These are phyloP conservation scores for Mesodorylaimus sp. DNA, from an alignment of 2,888 invertebrate species.

Conservation along the genomic window DNA sequence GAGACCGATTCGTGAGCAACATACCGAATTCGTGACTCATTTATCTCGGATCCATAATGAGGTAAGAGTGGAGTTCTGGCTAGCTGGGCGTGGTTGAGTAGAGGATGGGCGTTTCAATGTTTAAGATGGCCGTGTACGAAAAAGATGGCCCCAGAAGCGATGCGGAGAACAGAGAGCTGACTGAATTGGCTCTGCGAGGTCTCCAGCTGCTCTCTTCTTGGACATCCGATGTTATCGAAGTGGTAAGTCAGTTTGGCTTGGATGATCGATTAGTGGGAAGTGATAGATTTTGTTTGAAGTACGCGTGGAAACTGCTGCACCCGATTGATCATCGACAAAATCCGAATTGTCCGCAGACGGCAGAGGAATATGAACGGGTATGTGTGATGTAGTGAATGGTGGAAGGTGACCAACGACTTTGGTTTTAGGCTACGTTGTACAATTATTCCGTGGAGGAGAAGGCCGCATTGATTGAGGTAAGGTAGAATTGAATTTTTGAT, in stretches of 20 bases:
- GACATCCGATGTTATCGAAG: constrained; percentile 86
- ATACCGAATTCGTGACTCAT: constrained; percentile 88
- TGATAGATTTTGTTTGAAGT: constrained; percentile 31
- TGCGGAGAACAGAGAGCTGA: constrained; percentile 69
- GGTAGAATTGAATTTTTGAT: background rate
- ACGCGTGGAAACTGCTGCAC: constrained; percentile 92
- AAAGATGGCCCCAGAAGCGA: constrained; percentile 62
- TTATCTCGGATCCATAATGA: constrained; percentile 65
- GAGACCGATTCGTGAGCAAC: constrained; percentile 75
- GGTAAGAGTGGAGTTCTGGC: too few species aligned
- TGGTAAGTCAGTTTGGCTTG: constrained; percentile 32
- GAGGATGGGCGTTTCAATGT: background rate
- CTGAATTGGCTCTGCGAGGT: constrained; percentile 73
- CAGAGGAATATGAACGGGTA: constrained; percentile 91
- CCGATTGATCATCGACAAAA: constrained; percentile 93
- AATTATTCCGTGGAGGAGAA: constrained; percentile 95
- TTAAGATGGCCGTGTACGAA: constrained; percentile 18
- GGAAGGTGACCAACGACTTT: constrained; percentile 11
- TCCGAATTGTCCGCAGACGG: constrained; percentile 76
- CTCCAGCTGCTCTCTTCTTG: constrained; percentile 81
- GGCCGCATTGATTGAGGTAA: constrained; percentile 85
- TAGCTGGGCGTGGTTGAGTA: too few species aligned
- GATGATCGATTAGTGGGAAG: background rate
- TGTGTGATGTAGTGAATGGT: constrained; percentile 15
- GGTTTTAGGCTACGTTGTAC: constrained; percentile 65